Conservation (phyloP, 2,797 vertebrate genomes). For the Siniperca obscura region DNA sequence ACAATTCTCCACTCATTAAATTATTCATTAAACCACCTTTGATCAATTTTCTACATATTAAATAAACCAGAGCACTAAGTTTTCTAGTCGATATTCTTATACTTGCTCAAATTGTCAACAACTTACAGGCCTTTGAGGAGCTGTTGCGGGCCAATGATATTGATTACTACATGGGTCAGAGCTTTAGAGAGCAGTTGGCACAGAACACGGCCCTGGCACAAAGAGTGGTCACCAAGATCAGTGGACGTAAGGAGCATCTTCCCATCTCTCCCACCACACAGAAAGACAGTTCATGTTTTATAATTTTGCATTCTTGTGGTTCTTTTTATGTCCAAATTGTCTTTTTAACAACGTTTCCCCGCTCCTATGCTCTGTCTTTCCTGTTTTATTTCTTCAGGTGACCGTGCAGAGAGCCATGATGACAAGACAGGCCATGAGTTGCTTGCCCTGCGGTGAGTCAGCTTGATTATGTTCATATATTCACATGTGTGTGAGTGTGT, state of each 20-base stretch:
- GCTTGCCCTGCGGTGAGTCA: conserved; percentile 88
- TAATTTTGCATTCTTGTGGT: neutral
- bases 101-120: neutral
- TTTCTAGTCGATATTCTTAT: neutral
- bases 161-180: conserved; percentile 96
- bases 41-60: neutral
- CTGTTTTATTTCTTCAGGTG: conserved; percentile 82
- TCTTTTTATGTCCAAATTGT: neutral
- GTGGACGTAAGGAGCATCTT: conserved; percentile 83
- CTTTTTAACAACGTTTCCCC: neutral
- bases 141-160: conserved; percentile 94
- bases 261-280: neutral
- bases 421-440: conserved; percentile 88
- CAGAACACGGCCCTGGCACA: conserved; percentile 89
- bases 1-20: too few relatives aligned
- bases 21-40: neutral
- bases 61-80: neutral
- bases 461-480: neutral
- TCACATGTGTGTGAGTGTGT: neutral
- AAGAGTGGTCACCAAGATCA: conserved; percentile 89
- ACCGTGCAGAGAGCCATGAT: conserved; percentile 82
- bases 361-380: neutral
- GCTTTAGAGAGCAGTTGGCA: conserved; percentile 92
- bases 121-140: conserved; percentile 90
- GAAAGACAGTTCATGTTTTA: neutral